Evolutionary conservation across 2,113 vertebrate genomes (phyloP).

Genomic region (Lasiurus borealis): DNA sequence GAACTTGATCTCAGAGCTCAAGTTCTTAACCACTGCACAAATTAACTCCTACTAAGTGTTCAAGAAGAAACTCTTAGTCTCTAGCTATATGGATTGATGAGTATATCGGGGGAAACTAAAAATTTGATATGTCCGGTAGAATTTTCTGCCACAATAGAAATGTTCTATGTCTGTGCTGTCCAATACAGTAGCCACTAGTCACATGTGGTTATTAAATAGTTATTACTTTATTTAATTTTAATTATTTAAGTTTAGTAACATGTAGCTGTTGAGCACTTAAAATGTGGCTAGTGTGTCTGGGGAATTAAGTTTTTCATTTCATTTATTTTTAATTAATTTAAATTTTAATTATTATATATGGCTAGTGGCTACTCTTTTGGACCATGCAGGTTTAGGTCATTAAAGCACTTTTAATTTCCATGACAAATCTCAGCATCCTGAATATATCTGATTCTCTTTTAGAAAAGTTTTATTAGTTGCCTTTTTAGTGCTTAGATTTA

Average conservation of each 20-base stretch:
- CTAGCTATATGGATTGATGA: neutral
- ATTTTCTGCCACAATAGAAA: neutral
- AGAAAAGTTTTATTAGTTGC: neutral
- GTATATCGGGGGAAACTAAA: neutral
- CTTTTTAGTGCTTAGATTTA: neutral
- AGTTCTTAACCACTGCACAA: neutral
- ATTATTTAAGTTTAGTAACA: neutral
- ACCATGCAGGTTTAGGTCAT: neutral
- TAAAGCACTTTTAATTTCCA: neutral
- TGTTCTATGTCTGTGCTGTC: neutral
- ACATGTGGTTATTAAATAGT: neutral
- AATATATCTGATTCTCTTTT: neutral
- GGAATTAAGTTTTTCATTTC: neutral
- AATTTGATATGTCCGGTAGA: neutral
- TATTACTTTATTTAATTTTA: conserved; percentile 37
- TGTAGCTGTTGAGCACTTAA: neutral
- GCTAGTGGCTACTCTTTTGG: neutral
- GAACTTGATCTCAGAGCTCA: neutral
- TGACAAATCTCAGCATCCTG: neutral
- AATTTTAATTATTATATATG: neutral
- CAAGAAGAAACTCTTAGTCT: neutral
- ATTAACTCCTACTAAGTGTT: neutral
- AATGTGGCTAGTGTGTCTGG: neutral
- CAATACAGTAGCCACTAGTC: neutral
- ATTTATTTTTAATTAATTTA: neutral